Conservation (phyloP, 2,797 vertebrate species). For the Artibeus jamaicensis region DNA sequence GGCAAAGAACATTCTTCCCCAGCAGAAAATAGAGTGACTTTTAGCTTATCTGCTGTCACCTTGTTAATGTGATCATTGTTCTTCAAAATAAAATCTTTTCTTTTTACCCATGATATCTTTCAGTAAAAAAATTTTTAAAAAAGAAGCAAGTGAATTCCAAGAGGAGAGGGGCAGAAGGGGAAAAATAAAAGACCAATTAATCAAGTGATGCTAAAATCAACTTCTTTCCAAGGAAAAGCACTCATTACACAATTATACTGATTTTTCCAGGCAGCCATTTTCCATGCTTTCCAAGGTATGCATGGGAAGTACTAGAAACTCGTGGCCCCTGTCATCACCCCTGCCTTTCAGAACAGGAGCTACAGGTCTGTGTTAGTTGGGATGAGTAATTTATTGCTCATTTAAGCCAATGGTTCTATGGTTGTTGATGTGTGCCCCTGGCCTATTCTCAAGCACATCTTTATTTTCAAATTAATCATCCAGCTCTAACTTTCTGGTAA, state of each 20-base stretch:
- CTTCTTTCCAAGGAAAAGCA: constrained; percentile 51
- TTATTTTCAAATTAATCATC: constrained; percentile 75
- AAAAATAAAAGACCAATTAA: constrained; percentile 55
- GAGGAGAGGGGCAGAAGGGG: not conserved
- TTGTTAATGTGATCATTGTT: constrained; percentile 77
- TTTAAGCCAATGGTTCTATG: constrained; percentile 40
- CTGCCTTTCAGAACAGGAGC: constrained; percentile 7
- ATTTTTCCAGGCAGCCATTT: constrained; percentile 58
- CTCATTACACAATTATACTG: constrained; percentile 57
- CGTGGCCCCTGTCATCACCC: constrained; percentile 11
- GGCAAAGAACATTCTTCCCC: constrained; percentile 64
- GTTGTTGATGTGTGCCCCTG: not conserved
- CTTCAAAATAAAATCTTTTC: constrained; percentile 76
- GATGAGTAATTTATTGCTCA: constrained; percentile 17
- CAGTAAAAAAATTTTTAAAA: not conserved
- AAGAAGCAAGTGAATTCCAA: constrained; percentile 35
- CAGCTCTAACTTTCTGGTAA: constrained; percentile 54
- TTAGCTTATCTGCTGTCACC: constrained; percentile 76
- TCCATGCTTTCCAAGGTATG: constrained; percentile 41
- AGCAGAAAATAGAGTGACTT: constrained; percentile 75
- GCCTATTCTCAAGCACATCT: constrained; percentile 47
- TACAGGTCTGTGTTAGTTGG: not conserved
- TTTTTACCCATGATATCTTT: constrained; percentile 62
- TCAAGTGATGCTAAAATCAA: constrained; percentile 58
- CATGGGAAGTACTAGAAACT: constrained; percentile 55